These are phyloP conservation scores for Mastomys coucha DNA, from an alignment of 2,113 vertebrate species.

Conservation along the genomic window DNA sequence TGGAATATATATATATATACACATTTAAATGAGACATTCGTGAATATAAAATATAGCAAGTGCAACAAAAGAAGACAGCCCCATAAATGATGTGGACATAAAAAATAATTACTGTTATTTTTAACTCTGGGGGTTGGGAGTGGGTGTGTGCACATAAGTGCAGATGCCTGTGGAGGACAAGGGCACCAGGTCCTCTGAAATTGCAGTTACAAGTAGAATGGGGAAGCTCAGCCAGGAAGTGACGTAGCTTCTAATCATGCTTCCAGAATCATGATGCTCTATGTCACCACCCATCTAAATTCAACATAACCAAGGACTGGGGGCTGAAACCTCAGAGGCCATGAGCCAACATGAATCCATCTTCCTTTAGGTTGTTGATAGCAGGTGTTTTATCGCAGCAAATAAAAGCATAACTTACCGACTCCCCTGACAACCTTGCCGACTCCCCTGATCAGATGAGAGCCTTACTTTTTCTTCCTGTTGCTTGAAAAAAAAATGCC, in stretches of 20 bases:
- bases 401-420: not conserved
- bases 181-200: not conserved
- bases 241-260: too few species aligned
- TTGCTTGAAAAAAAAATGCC: too few species aligned
- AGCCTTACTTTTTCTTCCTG: not conserved
- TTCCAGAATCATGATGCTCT: not conserved
- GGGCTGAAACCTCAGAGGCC: not conserved
- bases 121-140: not conserved
- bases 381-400: not conserved
- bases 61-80: not conserved
- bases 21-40: not conserved
- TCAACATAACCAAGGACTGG: not conserved
- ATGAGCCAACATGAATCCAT: not conserved
- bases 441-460: rapidly evolving
- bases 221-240: not conserved
- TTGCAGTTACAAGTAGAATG: not conserved
- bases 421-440: not conserved
- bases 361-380: not conserved
- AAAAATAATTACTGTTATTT: not conserved
- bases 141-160: not conserved
- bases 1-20: not conserved
- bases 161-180: not conserved
- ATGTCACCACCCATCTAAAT: not conserved
- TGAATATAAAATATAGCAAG: not conserved
- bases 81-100: not conserved